Evolutionary conservation across 2,797 vertebrate species (phyloP).

Genomic region (Fistularia tabacaria): DNA sequence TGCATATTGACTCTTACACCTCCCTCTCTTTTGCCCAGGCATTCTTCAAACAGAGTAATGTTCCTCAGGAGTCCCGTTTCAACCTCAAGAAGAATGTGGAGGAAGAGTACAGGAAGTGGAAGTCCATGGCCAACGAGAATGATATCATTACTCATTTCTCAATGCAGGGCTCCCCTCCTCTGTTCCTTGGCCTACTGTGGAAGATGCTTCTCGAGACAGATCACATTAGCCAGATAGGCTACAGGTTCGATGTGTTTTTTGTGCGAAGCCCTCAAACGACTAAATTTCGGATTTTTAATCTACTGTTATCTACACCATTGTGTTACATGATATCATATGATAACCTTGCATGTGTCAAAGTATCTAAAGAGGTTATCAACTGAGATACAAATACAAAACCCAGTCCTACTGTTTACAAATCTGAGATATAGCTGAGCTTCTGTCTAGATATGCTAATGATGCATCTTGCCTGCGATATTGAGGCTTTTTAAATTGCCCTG

Average conservation of each 20-base stretch:
- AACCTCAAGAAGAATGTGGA: slow-evolving; percentile 99
- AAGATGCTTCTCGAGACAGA: slow-evolving; percentile 98
- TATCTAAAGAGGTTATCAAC: too few species aligned
- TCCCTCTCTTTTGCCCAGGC: slow-evolving; percentile 69
- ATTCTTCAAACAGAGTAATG: slow-evolving; percentile 98
- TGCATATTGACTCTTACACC: too few species aligned
- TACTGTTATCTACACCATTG: too few species aligned
- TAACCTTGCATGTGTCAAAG: too few species aligned
- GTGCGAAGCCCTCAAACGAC: neutral
- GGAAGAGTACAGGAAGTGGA: slow-evolving; percentile 98
- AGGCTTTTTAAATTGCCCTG: too few species aligned
- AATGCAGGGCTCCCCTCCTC: slow-evolving; percentile 88
- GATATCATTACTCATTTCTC: slow-evolving; percentile 97
- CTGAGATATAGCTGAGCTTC: too few species aligned
- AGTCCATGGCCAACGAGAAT: slow-evolving; percentile 96
- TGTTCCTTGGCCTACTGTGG: slow-evolving; percentile 97
- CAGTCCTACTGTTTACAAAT: too few species aligned
- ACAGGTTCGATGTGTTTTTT: slow-evolving; percentile 46
- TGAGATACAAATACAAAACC: too few species aligned
- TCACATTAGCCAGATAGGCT: slow-evolving; percentile 96
- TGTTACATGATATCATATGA: too few species aligned
- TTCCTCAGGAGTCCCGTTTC: slow-evolving; percentile 97
- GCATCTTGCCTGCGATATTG: too few species aligned
- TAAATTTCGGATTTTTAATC: too few species aligned
- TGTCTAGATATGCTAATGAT: too few species aligned